These are phyloP conservation scores for Lithophane socia DNA, from an alignment of 2,888 invertebrate genomes.

Conservation along the genomic window DNA sequence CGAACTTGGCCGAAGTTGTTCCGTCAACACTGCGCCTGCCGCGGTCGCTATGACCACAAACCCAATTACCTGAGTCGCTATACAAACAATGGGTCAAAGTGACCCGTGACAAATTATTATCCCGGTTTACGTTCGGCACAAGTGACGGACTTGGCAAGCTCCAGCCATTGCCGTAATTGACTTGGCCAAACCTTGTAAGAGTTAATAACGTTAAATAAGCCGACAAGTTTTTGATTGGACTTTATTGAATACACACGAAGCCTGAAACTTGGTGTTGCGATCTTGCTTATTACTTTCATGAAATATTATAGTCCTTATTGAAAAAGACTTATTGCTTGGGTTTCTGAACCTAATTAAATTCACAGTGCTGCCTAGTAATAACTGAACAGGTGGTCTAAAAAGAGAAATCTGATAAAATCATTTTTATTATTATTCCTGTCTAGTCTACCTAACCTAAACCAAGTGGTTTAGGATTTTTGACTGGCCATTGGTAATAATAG, in stretches of 20 bases:
- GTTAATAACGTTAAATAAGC: constrained; percentile 59
- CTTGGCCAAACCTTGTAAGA: constrained; percentile 46
- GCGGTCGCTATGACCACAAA: constrained; percentile 45
- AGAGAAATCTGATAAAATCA: not conserved
- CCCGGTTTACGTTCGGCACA: constrained; percentile 33
- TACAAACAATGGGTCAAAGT: constrained; percentile 58
- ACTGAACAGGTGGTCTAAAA: not conserved
- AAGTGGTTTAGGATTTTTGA: not conserved
- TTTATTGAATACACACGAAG: constrained; percentile 58
- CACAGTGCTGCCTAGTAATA: not conserved
- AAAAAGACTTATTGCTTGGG: not conserved
- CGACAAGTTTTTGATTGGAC: constrained; percentile 57
- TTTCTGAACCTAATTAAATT: not conserved
- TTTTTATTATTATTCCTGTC: not conserved
- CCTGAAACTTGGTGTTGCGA: constrained; percentile 33
- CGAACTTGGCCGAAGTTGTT: constrained; percentile 33
- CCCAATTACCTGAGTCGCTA: constrained; percentile 61
- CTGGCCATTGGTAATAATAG: constrained; percentile 6
- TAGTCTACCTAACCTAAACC: too few species aligned
- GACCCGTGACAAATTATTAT: constrained; percentile 62
- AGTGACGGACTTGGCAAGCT: constrained; percentile 49
- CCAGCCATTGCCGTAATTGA: constrained; percentile 47
- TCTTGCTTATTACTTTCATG: constrained; percentile 40
- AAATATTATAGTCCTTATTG: constrained; percentile 24
- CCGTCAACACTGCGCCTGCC: constrained; percentile 40